Percentiles rank a stretch among this genome's conserved stretches.
Evolutionary conservation across 1,140 invertebrate species (phyloP).

Genomic region (Pantala flavescens): DNA sequence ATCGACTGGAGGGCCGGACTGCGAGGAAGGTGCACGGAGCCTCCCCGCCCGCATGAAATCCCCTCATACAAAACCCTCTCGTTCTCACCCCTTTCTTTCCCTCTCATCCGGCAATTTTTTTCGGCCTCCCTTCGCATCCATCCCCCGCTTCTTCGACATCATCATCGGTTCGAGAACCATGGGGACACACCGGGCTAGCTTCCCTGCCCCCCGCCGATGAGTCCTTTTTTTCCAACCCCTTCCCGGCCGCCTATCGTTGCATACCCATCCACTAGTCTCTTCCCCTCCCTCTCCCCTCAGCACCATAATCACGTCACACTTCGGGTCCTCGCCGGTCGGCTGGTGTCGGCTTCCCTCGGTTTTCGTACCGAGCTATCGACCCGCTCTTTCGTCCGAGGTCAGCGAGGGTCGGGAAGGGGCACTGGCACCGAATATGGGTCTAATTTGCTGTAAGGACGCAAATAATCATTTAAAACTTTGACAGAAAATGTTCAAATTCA

Average conservation of each 20-base stretch:
- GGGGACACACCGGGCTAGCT: neutral
- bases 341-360: neutral
- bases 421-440: neutral
- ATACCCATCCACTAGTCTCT: neutral
- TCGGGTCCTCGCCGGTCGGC: neutral
- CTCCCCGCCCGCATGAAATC: neutral
- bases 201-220: neutral
- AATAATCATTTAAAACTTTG: neutral
- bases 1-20: slow-evolving; percentile 1
- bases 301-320: slow-evolving; percentile 5
- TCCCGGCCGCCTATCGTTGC: neutral
- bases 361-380: slow-evolving; percentile 8
- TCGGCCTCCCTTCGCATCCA: neutral
- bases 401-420: slow-evolving; percentile 4
- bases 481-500: no score
- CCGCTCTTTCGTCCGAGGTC: slow-evolving; percentile 5
- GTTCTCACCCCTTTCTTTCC: neutral
- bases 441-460: slow-evolving; percentile 6
- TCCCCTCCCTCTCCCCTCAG: neutral
- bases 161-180: neutral
- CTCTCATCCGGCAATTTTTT: neutral
- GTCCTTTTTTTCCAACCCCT: neutral
- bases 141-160: neutral
- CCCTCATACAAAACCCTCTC: neutral
- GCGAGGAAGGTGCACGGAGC: neutral